These are phyloP conservation scores for Belgica antarctica DNA, from an alignment of 2,888 invertebrate species.

Conservation along the genomic window DNA sequence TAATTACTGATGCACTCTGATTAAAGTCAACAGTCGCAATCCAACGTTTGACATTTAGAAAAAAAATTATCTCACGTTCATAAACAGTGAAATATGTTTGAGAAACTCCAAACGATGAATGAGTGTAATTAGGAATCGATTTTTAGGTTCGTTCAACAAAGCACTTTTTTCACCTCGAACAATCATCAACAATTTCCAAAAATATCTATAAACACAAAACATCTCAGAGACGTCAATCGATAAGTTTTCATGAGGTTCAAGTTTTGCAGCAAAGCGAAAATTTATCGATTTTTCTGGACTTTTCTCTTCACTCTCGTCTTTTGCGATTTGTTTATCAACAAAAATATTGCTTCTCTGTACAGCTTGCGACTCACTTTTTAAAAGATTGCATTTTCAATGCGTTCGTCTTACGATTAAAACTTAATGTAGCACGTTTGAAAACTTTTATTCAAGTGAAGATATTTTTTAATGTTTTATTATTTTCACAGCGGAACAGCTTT, in stretches of 20 bases:
- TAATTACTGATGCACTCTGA: neutral
- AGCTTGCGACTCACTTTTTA: neutral
- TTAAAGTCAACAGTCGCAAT: too few relatives aligned
- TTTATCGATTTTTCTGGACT: constrained; percentile 23
- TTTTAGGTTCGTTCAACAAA: neutral
- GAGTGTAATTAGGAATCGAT: neutral
- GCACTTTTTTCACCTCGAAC: neutral
- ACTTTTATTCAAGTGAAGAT: constrained; percentile 1
- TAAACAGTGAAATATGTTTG: neutral
- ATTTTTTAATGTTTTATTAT: constrained; percentile 9
- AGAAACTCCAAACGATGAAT: neutral
- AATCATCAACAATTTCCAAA: constrained; percentile 17
- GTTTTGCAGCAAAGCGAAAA: neutral
- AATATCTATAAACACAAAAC: constrained; percentile 9
- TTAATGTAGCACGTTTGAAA: too few relatives aligned
- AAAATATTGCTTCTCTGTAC: too few relatives aligned
- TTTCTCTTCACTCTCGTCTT: neutral
- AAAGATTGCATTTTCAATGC: neutral
- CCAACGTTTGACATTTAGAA: neutral
- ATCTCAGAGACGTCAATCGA: constrained; percentile 15
- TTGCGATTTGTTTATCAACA: neutral
- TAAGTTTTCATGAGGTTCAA: neutral
- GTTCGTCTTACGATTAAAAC: neutral
- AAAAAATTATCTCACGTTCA: neutral
- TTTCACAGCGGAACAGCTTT: constrained; percentile 1